Evolutionary conservation across 2,888 invertebrate species (phyloP).

Genomic region (Epinotia ramella): DNA sequence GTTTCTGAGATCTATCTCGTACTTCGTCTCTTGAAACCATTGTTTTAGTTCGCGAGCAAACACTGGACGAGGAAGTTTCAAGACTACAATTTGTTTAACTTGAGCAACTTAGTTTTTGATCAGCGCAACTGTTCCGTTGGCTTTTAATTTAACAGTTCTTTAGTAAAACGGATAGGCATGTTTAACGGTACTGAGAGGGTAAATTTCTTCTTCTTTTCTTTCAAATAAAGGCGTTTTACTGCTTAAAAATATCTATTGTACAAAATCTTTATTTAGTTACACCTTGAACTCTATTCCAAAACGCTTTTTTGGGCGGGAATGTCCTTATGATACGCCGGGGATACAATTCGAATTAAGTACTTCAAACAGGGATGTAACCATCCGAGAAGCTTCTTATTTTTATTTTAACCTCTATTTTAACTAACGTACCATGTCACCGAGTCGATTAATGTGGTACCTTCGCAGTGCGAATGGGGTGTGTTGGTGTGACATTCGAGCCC

Average conservation of each 20-base stretch:
- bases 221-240: not conserved
- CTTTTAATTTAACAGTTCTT: constrained; percentile 6
- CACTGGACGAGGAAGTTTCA: constrained; percentile 3
- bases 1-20: not conserved
- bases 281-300: not conserved
- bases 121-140: constrained; percentile 2
- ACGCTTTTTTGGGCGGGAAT: not conserved
- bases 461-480: too few species aligned
- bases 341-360: not conserved
- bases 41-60: constrained; percentile 11
- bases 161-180: not conserved
- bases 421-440: too few species aligned
- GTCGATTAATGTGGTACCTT: too few species aligned
- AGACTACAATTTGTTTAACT: constrained; percentile 13
- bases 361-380: not conserved
- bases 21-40: not conserved
- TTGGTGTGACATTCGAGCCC: too few species aligned
- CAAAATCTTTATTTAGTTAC: not conserved
- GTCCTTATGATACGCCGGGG: not conserved
- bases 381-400: too few species aligned
- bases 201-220: too few species aligned
- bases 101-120: constrained; percentile 15
- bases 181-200: not conserved
- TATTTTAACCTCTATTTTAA: too few species aligned
- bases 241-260: not conserved